Percentiles rank a stretch among this genome's conserved stretches.
phyloP scores from a whole-genome alignment of 2,888 invertebrate genomes.

The Sminthurinus aureus region DNA sequence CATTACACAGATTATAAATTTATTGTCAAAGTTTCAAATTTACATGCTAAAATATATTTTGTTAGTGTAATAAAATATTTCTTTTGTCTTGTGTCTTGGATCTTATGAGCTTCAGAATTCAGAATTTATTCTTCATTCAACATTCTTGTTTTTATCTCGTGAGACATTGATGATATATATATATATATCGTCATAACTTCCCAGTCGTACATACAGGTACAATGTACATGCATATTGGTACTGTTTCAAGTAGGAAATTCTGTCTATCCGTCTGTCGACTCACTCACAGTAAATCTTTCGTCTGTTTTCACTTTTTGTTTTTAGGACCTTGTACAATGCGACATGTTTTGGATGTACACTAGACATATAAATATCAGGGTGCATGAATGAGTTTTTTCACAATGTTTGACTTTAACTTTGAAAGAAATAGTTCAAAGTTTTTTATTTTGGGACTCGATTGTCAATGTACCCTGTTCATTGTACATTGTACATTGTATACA shows the following conservation, averaged over 20 bases:
- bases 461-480: not conserved
- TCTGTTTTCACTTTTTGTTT: constrained; percentile 1
- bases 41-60: not conserved
- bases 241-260: not conserved
- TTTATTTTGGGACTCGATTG: not conserved
- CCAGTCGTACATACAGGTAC: no score
- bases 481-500: not conserved
- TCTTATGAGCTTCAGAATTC: no score
- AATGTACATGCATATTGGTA: not conserved
- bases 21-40: not conserved
- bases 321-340: not conserved
- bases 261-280: not conserved
- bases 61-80: not conserved
- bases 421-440: not conserved
- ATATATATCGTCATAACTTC: not conserved
- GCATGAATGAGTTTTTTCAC: no score
- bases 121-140: no score
- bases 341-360: not conserved
- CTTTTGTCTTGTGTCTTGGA: not conserved
- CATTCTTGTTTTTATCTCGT: not conserved
- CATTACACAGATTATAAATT: not conserved
- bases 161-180: not conserved
- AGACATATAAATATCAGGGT: not conserved
- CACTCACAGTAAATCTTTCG: not conserved
- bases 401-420: no score